Percentiles rank a stretch among this genome's conserved stretches.
phyloP scores from a whole-genome alignment of 2,888 invertebrate genomes.

The Drosophila fulvimacula region DNA sequence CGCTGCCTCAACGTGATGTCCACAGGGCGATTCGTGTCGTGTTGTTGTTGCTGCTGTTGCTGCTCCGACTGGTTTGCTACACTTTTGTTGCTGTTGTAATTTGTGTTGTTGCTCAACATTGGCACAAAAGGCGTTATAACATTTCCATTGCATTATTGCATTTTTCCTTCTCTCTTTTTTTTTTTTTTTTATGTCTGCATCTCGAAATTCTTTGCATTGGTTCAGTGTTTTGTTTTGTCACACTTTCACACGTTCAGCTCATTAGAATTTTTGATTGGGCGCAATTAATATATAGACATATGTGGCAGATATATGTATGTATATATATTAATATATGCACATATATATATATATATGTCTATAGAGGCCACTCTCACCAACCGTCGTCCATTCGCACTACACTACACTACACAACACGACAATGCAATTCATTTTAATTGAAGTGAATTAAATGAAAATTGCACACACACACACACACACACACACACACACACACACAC shows the following conservation, averaged over 20 bases:
- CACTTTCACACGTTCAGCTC: conserved; percentile 71
- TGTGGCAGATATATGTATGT: neutral
- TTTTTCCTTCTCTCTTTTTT: conserved; percentile 7
- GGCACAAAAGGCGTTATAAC: conserved; percentile 68
- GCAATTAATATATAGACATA: conserved; percentile 60
- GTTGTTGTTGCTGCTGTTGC: neutral
- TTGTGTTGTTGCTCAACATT: conserved; percentile 73
- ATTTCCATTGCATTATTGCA: conserved; percentile 50
- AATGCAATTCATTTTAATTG: conserved; percentile 82
- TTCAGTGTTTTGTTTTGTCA: conserved; percentile 41
- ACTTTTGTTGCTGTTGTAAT: conserved; percentile 47
- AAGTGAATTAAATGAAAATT: conserved; percentile 76
- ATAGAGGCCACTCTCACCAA: conserved; percentile 32
- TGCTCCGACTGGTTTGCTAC: conserved; percentile 29
- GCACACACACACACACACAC: conserved; percentile 25
- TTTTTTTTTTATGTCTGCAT: conserved; percentile 1
- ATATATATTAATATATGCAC: neutral
- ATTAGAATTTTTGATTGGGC: conserved; percentile 73
- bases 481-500: conserved; percentile 18
- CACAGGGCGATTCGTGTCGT: conserved; percentile 65
- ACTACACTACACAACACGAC: conserved; percentile 17
- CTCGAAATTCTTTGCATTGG: conserved; percentile 21
- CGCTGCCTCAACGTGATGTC: conserved; percentile 63
- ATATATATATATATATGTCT: too few relatives aligned
- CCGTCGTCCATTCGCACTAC: conserved; percentile 26